phyloP scores from a whole-genome alignment of 2,113 vertebrate genomes.

The Recurvirostra avosetta region DNA sequence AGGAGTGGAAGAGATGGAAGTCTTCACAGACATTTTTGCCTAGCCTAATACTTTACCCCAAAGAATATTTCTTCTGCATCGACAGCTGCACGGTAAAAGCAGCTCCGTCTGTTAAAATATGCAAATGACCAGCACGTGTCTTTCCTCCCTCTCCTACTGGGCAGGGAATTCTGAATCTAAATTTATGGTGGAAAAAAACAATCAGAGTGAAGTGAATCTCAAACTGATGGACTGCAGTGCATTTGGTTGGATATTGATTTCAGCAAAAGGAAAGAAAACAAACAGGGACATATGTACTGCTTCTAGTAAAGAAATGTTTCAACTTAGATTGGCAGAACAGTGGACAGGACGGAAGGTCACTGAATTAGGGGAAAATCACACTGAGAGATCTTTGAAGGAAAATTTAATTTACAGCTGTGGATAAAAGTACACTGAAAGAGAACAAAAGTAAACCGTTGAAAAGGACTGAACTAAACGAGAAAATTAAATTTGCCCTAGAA shows the following conservation, averaged over 20 bases:
- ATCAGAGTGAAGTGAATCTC: neutral
- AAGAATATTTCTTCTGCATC: conserved; percentile 60
- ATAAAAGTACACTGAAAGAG: neutral
- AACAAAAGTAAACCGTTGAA: neutral
- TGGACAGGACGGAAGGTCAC: neutral
- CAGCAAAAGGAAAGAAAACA: neutral
- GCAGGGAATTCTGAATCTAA: conserved; percentile 64
- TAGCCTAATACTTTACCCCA: conserved; percentile 41
- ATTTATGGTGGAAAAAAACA: conserved; percentile 35
- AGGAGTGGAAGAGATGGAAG: neutral
- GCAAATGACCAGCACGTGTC: conserved; percentile 45
- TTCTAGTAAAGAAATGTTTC: neutral
- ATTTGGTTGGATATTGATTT: neutral
- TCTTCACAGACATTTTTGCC: neutral
- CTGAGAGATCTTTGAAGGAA: neutral
- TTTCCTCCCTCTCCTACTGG: conserved; percentile 59
- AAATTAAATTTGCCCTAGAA: neutral
- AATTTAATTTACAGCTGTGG: neutral
- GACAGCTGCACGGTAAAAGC: conserved; percentile 61
- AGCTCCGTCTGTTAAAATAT: conserved; percentile 66
- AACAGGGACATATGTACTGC: neutral
- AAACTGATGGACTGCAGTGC: neutral
- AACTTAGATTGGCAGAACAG: neutral
- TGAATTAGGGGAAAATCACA: neutral
- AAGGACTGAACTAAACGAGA: neutral